phyloP scores from a whole-genome alignment of 1,140 invertebrate genomes.

The Zaprionus kolodkinae region DNA sequence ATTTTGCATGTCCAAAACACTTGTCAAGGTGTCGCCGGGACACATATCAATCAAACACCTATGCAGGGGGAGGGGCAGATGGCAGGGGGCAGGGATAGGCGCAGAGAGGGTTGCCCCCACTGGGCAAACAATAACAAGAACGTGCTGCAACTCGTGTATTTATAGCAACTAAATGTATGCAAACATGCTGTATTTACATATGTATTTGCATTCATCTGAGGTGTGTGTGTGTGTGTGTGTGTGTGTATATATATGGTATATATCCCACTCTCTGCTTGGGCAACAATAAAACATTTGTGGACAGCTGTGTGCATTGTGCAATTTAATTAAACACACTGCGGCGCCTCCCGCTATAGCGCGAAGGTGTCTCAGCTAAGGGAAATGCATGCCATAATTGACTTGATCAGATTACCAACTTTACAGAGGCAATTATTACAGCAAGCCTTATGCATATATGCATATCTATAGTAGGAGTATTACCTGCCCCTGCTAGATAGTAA shows the following conservation, averaged over 20 bases:
- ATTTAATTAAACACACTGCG: constrained; percentile 44
- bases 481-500: not conserved
- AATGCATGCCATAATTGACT: constrained; percentile 38
- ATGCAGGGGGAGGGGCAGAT: not conserved
- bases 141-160: constrained; percentile 16
- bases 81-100: not conserved
- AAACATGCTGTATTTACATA: constrained; percentile 21
- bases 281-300: constrained; percentile 50
- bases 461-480: not conserved
- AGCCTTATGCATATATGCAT: not conserved
- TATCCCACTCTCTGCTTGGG: not conserved
- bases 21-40: constrained; percentile 59
- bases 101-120: not conserved
- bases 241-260: not conserved
- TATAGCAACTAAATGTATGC: constrained; percentile 26
- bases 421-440: not conserved
- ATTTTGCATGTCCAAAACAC: constrained; percentile 57
- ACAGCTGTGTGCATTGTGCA: constrained; percentile 43
- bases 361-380: constrained; percentile 10
- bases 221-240: not conserved
- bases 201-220: constrained; percentile 10
- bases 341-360: constrained; percentile 19
- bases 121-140: constrained; percentile 11
- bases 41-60: constrained; percentile 60
- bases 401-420: constrained; percentile 32